Base-by-base conservation (phyloP, 2,113 vertebrate species). In the Casuarius casuarius region DNA sequence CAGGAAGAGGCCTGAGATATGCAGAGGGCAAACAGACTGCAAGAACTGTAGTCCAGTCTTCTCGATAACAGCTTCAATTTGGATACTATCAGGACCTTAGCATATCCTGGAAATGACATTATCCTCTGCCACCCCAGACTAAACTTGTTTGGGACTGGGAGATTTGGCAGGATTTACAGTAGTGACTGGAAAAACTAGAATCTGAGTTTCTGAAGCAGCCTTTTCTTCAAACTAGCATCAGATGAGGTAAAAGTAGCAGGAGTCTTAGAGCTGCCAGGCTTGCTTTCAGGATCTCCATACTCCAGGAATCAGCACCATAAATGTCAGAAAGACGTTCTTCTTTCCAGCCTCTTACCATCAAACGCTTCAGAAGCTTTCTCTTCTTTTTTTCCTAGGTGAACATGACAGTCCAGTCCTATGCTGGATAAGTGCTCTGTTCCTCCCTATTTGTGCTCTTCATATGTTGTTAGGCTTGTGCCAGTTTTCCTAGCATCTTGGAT, bases 71-170 rank as follows among this genome's bases (percentile, higher is more conserved):
- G 85, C 73, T 92, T 95, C 81, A 59, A 92, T 83, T 76, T 87
- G 90, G 89, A 63, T 95, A 72, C 68, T 92, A 78, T 97, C 85
- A 92, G 96, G 96, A 95, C 87, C 95, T 81, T 93, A 97, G 93
- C 96, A 97, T 97, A 97, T 96, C 96, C 93, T 94, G 85, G 87
- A 94, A 96, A 92, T 82, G 87, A 89, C 91, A 96, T 95, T 95
- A 96, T 92, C 94, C 94, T 97, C 94, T 96, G 96, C 94, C 95
- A 95, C 46, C 75, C 76, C 28, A 95, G 95, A 95, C 87, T 91
- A 92, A 94, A 78, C 84, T 91, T 90, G 75, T 65, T 62, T 3
- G 46, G 68, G 90, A 86, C 56, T 78, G 77, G 63, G 84, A 94
- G 33, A 83, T 65, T 40, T 72, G 87, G 59, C 56, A 92, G 75